Evolutionary conservation across 2,113 vertebrate genomes (phyloP).

Genomic region (Blennius ocellaris): DNA sequence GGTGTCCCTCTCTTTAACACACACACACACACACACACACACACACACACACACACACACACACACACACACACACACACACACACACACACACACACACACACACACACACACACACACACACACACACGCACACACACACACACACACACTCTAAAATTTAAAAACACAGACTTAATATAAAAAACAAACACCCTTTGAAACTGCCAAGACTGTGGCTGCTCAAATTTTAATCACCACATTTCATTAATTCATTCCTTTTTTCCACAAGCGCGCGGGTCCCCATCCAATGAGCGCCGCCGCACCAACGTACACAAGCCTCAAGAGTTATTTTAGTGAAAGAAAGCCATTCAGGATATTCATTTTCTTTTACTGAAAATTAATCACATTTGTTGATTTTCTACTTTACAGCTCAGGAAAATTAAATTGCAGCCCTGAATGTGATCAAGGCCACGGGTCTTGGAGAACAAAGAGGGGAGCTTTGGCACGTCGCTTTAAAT

Average conservation of each 20-base stretch:
- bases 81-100: not conserved
- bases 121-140: not conserved
- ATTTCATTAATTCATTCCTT: constrained; percentile 66
- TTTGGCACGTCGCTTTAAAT: constrained; percentile 29
- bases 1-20: constrained; percentile 2
- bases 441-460: constrained; percentile 51
- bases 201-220: constrained; percentile 48
- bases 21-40: not conserved
- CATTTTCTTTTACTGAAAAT: constrained; percentile 49
- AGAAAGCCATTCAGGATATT: constrained; percentile 33
- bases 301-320: not conserved
- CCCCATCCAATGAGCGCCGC: constrained; percentile 20
- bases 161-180: constrained; percentile 46
- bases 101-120: not conserved
- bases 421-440: constrained; percentile 57
- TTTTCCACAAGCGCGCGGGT: constrained; percentile 29
- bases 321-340: constrained; percentile 8
- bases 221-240: constrained; percentile 68
- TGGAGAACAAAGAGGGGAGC: constrained; percentile 48
- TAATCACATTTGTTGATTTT: constrained; percentile 55
- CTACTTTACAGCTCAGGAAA: constrained; percentile 9
- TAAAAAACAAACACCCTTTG: constrained; percentile 50
- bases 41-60: not conserved
- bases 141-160: not conserved
- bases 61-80: not conserved